These are phyloP conservation scores for Tuberolachnus salignus DNA, from an alignment of 2,888 invertebrate species.

Conservation along the genomic window DNA sequence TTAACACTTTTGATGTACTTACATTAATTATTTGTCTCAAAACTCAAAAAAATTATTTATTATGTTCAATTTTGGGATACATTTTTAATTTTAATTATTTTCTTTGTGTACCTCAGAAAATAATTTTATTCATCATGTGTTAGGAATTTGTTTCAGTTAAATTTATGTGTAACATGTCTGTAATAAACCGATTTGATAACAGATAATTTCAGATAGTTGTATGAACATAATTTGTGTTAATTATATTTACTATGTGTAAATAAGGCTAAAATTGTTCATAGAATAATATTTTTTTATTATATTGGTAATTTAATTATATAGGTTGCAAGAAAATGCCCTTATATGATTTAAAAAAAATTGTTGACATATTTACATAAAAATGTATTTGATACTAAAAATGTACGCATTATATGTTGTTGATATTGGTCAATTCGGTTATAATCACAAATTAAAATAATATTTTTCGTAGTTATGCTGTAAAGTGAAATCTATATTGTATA, in stretches of 20 bases:
- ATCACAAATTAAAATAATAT: too few species aligned
- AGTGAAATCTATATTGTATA: not conserved
- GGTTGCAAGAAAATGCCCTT: not conserved
- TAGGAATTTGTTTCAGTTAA: constrained; percentile 54
- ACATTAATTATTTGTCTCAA: constrained; percentile 52
- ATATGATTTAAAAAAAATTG: constrained; percentile 6
- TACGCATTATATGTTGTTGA: not conserved
- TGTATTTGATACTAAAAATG: not conserved
- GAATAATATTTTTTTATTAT: constrained; percentile 12
- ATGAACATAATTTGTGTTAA: constrained; percentile 22
- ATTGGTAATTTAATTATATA: not conserved
- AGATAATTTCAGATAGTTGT: constrained; percentile 35
- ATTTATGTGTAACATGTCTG: constrained; percentile 52
- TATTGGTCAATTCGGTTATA: too few species aligned
- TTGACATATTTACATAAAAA: not conserved
- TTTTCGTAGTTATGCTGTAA: not conserved
- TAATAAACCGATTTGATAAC: constrained; percentile 53
- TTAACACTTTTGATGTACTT: constrained; percentile 54
- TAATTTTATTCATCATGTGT: constrained; percentile 51
- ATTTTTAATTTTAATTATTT: constrained; percentile 47
- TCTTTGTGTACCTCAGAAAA: constrained; percentile 31
- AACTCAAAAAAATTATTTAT: constrained; percentile 44
- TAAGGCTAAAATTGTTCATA: not conserved
- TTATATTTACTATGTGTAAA: not conserved
- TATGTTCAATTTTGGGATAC: constrained; percentile 44